Evolutionary conservation across 2,113 vertebrate species (phyloP), one percentile per base, ranked within the genome.

Genomic region (Upupa epops): DNA sequence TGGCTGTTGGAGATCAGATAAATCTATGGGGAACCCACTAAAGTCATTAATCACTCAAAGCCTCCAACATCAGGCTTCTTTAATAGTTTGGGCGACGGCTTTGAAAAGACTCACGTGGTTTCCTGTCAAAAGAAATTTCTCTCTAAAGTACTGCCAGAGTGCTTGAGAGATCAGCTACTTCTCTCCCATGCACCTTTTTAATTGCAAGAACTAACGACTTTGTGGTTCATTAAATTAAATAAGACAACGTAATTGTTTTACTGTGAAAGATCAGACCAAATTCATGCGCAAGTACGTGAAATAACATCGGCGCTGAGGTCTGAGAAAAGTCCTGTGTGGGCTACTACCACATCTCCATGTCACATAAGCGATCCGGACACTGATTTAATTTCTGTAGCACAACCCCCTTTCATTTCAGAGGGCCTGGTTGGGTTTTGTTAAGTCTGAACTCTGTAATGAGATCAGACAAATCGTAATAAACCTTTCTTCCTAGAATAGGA

Each of bases 291-390:
- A 31, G 21, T 59, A 72, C 80, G 55, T 80, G 32, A 86, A 90
- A 55, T 32, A 65, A 28, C 2, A 0, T 32, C 58, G 51, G 72
- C 0, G 0, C 20, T 5, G 15, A 32, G 46, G 68, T 69, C 40
- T 66, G 46, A 75, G 19, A 51, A 70, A 61, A 59, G 17, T 89
- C 52, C 55, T 9, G 6, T 29, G 54, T 20, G 34, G 34, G 22
- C 15, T 79, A 25, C 75, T 84, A 79, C 63, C 51, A 56, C 40
- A 32, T 75, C 69, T 28, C 32, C 52, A 26, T 60, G 78, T 32
- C 73, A 36, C 13, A 0, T 79, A 49, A 83, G 40, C 20, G 26
- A 66, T 73, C 8, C 70, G 22, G 51, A 80, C 19, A 24, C 7
- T 34, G 55, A 91, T 80, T 66, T 87, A 87, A 87, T 56, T 60